These are phyloP conservation scores for Eonycteris spelaea DNA, from an alignment of 2,113 vertebrate species.

Conservation along the genomic window DNA sequence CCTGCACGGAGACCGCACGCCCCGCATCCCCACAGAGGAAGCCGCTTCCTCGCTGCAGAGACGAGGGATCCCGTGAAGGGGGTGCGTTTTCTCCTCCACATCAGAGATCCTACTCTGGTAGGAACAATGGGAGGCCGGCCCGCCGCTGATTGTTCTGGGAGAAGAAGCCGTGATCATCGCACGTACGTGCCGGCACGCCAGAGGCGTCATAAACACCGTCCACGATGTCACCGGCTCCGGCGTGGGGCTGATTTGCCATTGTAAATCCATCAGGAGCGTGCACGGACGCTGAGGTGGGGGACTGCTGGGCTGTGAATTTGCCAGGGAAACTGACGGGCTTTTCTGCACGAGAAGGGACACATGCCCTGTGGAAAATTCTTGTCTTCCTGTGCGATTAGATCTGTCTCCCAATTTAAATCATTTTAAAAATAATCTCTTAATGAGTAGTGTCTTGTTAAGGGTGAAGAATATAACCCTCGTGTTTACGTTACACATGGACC, in stretches of 20 bases:
- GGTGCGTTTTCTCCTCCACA: background rate
- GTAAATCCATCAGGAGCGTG: conserved; percentile 28
- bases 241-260: conserved; percentile 35
- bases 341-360: background rate
- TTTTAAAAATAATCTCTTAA: conserved; percentile 59
- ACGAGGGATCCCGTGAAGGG: background rate
- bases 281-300: background rate
- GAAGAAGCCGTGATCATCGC: conserved; percentile 28
- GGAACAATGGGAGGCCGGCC: background rate
- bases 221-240: background rate
- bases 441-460: conserved; percentile 71
- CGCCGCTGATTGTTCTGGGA: background rate
- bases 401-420: conserved; percentile 60
- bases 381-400: conserved; percentile 63
- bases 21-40: conserved; percentile 47
- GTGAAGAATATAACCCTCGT: background rate
- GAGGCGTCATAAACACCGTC: conserved; percentile 31
- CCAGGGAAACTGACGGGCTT: conserved; percentile 35
- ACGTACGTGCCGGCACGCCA: conserved; percentile 10
- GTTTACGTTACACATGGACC: conserved; percentile 40
- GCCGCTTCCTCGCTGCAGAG: conserved; percentile 45
- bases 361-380: conserved; percentile 34
- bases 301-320: conserved; percentile 31
- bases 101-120: conserved; percentile 31
- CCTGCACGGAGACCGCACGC: conserved; percentile 48